Percentiles rank a stretch among this genome's conserved stretches.
These are phyloP conservation scores for Grammomys dolichurus DNA, from an alignment of 2,113 vertebrate species.

Conservation along the genomic window DNA sequence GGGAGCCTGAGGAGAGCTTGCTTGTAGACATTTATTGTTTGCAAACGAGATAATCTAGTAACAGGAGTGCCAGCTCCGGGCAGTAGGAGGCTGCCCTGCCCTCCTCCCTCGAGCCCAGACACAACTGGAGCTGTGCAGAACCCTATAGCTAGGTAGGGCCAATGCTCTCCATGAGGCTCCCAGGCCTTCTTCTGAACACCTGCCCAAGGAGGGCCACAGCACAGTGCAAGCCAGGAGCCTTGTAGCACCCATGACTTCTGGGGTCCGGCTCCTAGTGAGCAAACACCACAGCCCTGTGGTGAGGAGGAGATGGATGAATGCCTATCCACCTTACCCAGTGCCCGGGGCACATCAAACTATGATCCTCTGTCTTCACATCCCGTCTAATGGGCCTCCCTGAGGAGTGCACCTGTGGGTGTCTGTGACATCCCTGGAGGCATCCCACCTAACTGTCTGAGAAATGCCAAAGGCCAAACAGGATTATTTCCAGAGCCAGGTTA, in stretches of 20 bases:
- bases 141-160: not conserved
- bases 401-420: fast-evolving
- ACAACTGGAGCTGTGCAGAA: not conserved
- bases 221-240: not conserved
- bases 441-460: not conserved
- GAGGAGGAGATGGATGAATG: not conserved
- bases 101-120: fast-evolving
- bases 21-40: constrained; percentile 86
- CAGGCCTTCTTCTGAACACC: not conserved
- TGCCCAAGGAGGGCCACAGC: not conserved
- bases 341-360: not conserved
- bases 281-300: not conserved
- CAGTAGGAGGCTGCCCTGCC: not conserved
- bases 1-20: constrained; percentile 71
- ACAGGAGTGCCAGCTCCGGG: not conserved
- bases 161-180: fast-evolving
- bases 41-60: constrained; percentile 85
- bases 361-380: fast-evolving
- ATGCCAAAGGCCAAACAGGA: not conserved
- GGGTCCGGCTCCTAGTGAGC: not conserved
- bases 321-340: not conserved
- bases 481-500: not conserved
- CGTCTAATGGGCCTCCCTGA: fast-evolving
- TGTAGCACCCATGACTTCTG: not conserved
- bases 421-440: not conserved